Base-by-base conservation (phyloP, 1,140 invertebrate genomes). In the Megathymus violae region DNA sequence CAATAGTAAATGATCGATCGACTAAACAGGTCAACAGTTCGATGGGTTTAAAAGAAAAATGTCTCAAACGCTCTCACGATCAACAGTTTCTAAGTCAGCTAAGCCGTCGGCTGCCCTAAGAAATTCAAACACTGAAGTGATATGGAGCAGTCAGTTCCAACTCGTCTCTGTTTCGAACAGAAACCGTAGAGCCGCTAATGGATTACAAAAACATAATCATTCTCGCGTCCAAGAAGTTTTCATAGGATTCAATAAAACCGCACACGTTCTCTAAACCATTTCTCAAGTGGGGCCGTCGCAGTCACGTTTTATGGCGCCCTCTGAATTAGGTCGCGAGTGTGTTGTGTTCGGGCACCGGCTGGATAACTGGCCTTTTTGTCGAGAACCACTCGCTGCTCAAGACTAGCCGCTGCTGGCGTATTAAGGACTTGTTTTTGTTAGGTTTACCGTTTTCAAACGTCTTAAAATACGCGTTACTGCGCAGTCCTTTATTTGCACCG, bases 251-350 rank as follows among this genome's bases (percentile, higher is more conserved):
- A 59, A 59, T 46, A 47, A 59, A 59, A 27, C 46, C 54, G 54
- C 27, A 47, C 41, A 59, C 54, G 43, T 38, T 38, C 44, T 19
- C 25, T 7, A 17, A 59, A 59, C 46, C 43, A 44, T 34, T 47
- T 31, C 27, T 17, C 27, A 36, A 27, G 51, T 16, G 43, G 14
- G 31, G 19, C 11, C 43, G 17, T 44, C 52, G 15, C 34, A 64
- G 62, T 64, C 62, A 64, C 51, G 62, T 64, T 56, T 46, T 64
- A 64, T 64, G 15, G n/a, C n/a, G 34, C 51, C 25, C 46, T 40
- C 25, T 58, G 16, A 58, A 64, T 48, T 31, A 48, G 44, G 34
- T 64, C 52, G 48, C 47, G 50, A 38, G 27, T 36, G 27, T 56
- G 40, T 14, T 44, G 40, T 44, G 40, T 58, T 46, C 15, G 41